Percentiles rank a stretch among this genome's conserved stretches.
Conservation (phyloP, 2,888 invertebrate genomes). For the Zygogramma bicolorata region DNA sequence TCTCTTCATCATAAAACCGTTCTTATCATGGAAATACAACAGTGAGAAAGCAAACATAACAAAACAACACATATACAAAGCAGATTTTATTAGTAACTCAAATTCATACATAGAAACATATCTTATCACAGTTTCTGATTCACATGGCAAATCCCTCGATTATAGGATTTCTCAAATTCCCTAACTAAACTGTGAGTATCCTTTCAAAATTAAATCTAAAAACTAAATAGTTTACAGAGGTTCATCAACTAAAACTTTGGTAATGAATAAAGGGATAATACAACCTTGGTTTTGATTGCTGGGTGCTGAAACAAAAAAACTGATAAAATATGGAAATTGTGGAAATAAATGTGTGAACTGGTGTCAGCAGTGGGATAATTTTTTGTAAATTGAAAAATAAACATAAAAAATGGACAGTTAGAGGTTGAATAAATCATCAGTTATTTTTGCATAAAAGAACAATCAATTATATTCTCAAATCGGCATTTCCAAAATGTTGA, state of each 20-base stretch:
- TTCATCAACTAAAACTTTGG: constrained; percentile 3
- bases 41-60: constrained; percentile 6
- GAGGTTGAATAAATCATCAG: too few relatives aligned
- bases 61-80: neutral
- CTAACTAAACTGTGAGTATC: constrained; percentile 33
- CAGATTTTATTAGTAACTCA: constrained; percentile 45
- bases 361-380: neutral
- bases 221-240: neutral
- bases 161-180: neutral
- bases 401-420: too few relatives aligned
- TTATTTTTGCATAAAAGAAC: too few relatives aligned
- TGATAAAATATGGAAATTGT: neutral
- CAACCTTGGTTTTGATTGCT: constrained; percentile 16
- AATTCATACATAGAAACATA: constrained; percentile 10
- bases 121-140: constrained; percentile 41
- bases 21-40: neutral
- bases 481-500: too few relatives aligned
- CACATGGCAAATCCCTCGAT: constrained; percentile 28
- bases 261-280: neutral
- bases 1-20: too few relatives aligned
- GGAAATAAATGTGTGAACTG: neutral
- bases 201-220: constrained; percentile 6
- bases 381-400: too few relatives aligned
- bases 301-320: constrained; percentile 13
- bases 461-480: too few relatives aligned